Conservation (phyloP, 2,888 invertebrate species). For the Patella caerulea region DNA sequence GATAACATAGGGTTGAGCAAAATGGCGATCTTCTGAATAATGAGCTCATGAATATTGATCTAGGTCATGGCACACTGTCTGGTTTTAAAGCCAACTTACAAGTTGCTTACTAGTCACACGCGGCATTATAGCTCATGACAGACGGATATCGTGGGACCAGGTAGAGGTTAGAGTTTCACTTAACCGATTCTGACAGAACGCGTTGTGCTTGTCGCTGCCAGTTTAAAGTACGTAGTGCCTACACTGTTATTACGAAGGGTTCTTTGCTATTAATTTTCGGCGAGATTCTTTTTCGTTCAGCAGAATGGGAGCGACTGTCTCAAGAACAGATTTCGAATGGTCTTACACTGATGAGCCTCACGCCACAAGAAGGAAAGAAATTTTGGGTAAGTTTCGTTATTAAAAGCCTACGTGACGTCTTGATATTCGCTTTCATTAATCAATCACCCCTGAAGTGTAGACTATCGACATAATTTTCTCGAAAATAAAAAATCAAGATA, state of each 20-base stretch:
- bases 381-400: conserved; percentile 80
- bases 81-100: too few species aligned
- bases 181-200: background rate
- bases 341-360: conserved; percentile 97
- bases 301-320: conserved; percentile 92
- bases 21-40: background rate
- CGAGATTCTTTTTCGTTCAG: background rate
- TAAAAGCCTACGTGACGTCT: too few species aligned
- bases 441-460: too few species aligned
- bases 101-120: too few species aligned
- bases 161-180: background rate
- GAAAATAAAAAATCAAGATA: too few species aligned
- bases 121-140: too few species aligned
- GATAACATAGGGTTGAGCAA: conserved; percentile 3
- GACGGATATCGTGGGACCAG: too few species aligned
- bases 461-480: too few species aligned
- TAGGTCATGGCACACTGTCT: background rate
- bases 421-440: too few species aligned
- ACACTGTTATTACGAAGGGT: background rate
- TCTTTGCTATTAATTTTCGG: background rate
- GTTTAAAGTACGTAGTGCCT: too few species aligned
- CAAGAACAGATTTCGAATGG: conserved; percentile 97
- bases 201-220: background rate
- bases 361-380: conserved; percentile 91
- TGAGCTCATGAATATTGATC: conserved; percentile 36